phyloP scores from a whole-genome alignment of 2,888 invertebrate genomes.

The Pristionchus japonicus region DNA sequence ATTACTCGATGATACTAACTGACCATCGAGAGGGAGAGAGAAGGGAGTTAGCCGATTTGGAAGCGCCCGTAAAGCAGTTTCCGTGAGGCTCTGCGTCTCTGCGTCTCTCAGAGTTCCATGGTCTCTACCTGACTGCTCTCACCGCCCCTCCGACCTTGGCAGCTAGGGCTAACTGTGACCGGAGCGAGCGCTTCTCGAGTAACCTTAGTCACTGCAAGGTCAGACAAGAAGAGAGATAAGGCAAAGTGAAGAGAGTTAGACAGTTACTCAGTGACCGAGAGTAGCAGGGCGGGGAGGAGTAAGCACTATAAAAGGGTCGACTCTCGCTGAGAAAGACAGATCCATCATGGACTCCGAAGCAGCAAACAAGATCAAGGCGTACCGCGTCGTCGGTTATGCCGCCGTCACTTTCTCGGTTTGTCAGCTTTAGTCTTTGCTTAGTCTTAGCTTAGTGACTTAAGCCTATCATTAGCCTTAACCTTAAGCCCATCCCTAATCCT shows the following conservation, averaged over 20 bases:
- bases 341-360: conserved; percentile 40
- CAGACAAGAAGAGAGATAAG: background rate
- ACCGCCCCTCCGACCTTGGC: background rate
- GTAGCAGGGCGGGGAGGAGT: background rate
- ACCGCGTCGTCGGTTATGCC: conserved; percentile 46
- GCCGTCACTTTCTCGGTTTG: conserved; percentile 46
- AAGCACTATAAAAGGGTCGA: conserved; percentile 13
- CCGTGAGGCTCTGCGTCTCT: background rate
- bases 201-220: background rate
- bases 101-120: background rate
- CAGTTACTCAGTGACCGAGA: background rate
- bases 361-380: conserved; percentile 41
- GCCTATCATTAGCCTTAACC: background rate
- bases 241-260: background rate
- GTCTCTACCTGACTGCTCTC: background rate
- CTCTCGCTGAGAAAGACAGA: background rate
- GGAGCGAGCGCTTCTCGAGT: background rate
- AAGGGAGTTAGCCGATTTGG: conserved; percentile 8
- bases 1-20: conserved; percentile 27
- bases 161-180: background rate
- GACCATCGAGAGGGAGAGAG: background rate
- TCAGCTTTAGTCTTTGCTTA: no score
- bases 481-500: background rate
- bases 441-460: background rate
- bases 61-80: conserved; percentile 1